Conservation (phyloP, 2,797 vertebrate genomes). For the Sebastes oblongus region DNA sequence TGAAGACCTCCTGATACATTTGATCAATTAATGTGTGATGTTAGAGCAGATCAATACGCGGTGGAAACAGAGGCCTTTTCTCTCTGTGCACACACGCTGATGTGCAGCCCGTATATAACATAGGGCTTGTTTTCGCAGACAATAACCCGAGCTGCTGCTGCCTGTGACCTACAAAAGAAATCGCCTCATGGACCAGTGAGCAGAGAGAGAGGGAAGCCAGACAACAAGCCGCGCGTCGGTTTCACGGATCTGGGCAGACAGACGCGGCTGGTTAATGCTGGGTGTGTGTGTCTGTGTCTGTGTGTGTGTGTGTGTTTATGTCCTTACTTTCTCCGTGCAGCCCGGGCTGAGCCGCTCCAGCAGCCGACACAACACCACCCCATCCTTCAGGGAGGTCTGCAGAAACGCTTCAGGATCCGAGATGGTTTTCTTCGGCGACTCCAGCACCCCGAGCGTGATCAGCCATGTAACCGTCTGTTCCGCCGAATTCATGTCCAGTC, state of each 20-base stretch:
- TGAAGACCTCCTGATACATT: not conserved
- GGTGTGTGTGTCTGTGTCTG: not conserved
- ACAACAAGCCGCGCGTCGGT: constrained; percentile 73
- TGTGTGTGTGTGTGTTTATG: not conserved
- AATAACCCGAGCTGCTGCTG: constrained; percentile 68
- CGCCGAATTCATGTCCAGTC: constrained; percentile 90
- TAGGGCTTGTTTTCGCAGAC: constrained; percentile 61
- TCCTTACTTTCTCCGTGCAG: constrained; percentile 91
- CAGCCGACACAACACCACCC: constrained; percentile 92
- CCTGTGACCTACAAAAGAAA: constrained; percentile 80
- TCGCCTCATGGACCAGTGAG: constrained; percentile 75
- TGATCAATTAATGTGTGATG: not conserved
- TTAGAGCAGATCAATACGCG: constrained; percentile 23
- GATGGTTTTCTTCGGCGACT: constrained; percentile 96
- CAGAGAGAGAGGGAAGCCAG: constrained; percentile 75
- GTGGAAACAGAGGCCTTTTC: constrained; percentile 9
- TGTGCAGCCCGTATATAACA: constrained; percentile 19
- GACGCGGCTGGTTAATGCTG: constrained; percentile 39
- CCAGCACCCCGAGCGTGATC: constrained; percentile 94
- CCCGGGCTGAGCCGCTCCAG: constrained; percentile 94
- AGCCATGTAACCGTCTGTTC: constrained; percentile 99
- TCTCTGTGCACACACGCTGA: constrained; percentile 19
- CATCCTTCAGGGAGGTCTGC: constrained; percentile 90
- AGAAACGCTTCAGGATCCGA: constrained; percentile 93
- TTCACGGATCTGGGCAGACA: constrained; percentile 61